These are phyloP conservation scores for Mesocricetus auratus DNA, from an alignment of 2,113 vertebrate genomes.

Conservation along the genomic window DNA sequence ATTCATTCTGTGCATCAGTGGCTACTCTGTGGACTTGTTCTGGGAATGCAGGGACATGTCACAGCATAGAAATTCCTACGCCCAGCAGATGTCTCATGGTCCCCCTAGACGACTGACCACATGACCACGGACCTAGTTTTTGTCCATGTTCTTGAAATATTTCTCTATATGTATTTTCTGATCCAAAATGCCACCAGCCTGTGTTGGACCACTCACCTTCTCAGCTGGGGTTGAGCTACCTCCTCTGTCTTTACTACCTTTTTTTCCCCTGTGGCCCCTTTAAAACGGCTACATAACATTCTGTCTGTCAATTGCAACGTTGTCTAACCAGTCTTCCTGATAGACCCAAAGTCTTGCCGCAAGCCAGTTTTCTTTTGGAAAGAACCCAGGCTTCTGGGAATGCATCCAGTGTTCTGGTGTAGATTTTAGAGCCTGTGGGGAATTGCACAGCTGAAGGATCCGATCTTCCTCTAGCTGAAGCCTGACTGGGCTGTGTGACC, in stretches of 20 bases:
- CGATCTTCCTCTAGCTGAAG: background rate
- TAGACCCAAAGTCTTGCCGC: background rate
- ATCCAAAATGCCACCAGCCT: background rate
- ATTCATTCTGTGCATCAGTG: accelerated
- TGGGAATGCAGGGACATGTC: background rate
- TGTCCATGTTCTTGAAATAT: background rate
- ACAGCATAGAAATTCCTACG: background rate
- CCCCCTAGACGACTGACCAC: background rate
- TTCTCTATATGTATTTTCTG: background rate
- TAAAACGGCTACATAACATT: background rate
- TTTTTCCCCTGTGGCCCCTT: background rate
- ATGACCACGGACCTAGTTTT: background rate
- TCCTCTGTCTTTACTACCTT: no score
- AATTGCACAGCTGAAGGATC: background rate
- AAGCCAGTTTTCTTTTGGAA: conserved; percentile 63
- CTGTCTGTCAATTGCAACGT: background rate
- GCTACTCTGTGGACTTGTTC: background rate
- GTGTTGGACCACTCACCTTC: background rate
- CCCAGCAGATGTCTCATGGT: background rate
- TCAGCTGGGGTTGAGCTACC: no score
- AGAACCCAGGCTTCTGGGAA: conserved; percentile 65
- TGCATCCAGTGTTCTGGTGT: conserved; percentile 28
- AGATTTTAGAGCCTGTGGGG: background rate
- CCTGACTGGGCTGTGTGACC: background rate
- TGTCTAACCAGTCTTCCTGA: conserved; percentile 1